Base-by-base conservation (phyloP, 2,888 invertebrate genomes). In the Agrochola macilenta region DNA sequence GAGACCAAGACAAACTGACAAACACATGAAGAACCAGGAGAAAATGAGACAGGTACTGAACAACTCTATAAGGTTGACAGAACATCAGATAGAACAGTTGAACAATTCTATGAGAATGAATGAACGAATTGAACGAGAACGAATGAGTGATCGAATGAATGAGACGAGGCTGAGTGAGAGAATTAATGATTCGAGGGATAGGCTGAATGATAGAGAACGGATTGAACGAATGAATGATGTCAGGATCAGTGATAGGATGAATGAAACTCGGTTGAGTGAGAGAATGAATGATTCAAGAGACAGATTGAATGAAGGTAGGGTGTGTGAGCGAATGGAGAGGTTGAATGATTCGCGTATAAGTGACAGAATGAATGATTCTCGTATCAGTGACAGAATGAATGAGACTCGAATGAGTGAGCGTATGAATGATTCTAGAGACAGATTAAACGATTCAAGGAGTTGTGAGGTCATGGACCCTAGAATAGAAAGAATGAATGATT, bases 21-120 rank as follows among this genome's bases (percentile, higher is more conserved):
- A 95, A 90, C 94, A 94, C 76, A 79, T 81, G n/a, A 94, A 94
- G 73, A 91, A 85, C n/a, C 92, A 93, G 78, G 95, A 95, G 11
- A 95, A 95, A 89, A 84, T 93, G 49, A 89, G 94, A 8, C 93
- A 57, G 84, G 93, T 74, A 43, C 75, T 94, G 74, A 74, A 93
- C 87, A 91, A 83, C 20, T 90, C 91, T 0, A 69, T 89, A 7
- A 71, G 92, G 26, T 69, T 92, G 82, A 90, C 91, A 0, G 92
- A 92, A 74, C 90, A 92, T 81, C 90, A 91, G 61, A 89, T 91
- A 46, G 91, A 92, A 84, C 90, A 93, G 57, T 73, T 95, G 76
- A 79, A 94, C 89, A 91, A 89, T 52, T 91, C 92, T 0, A 89
- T 93, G 89, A 88, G 94, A 84, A 90, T 93, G 90, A 91, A 78